Evolutionary conservation across 2,797 vertebrate genomes (phyloP), one percentile per base, ranked within the genome.

Genomic region (Odontamblyopus rebecca): DNA sequence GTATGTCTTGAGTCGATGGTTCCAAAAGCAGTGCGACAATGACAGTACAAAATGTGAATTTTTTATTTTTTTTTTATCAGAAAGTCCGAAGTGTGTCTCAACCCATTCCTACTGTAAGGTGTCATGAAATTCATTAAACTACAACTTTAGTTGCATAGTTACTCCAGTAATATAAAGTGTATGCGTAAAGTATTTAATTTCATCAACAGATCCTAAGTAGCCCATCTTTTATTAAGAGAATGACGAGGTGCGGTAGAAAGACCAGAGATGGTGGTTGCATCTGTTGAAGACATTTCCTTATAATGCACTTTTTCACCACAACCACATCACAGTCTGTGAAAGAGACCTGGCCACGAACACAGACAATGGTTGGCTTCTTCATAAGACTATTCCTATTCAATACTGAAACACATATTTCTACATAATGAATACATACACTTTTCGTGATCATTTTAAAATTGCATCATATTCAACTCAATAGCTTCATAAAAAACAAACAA

Each of bases 261-360:
- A 81, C 67, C 75, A 79, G 69, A 79, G 79, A 77, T 85, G 90
- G 88, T 74, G 92, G 91, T 92, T 23, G 69, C 56, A 70, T 89
- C 92, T 93, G 92, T 77, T 86, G 84, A 90, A 93, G 82, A 83
- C 89, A 92, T 94, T 92, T 94, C 88, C 87, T 90, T 82, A 85
- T 91, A 90, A 92, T 85, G 89, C 84, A 92, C 88, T 89, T 87
- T 85, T 81, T 89, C 80, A 80, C 84, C 77, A 89, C 83, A 89
- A 84, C 75, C 75, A 85, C 77, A 68, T 87, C 83, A 80, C 85
- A 90, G 89, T 88, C 80, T 32, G 81, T 89, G 87, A 89, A 88
- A 85, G 92, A 90, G 87, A 89, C 83, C 85, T 78, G 77, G 70
- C 82, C 71, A 84, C 80, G 70, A 82, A 78, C 74, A 88, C 82